Evolutionary conservation across 2,888 invertebrate genomes (phyloP).

Genomic region (Tolmerus cingulatus): DNA sequence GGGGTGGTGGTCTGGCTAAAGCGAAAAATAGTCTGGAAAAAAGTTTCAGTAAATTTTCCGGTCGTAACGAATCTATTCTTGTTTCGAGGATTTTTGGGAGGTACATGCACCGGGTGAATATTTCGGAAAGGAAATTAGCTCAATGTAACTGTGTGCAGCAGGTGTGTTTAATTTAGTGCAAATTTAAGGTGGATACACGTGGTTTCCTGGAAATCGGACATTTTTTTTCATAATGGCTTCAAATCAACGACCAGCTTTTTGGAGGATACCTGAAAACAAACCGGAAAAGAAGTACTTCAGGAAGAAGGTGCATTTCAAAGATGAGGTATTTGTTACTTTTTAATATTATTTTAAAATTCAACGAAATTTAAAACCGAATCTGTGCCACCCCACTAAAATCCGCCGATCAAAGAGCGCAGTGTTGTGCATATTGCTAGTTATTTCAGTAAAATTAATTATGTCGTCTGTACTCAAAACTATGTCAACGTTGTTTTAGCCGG

Average conservation of each 20-base stretch:
- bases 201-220: not conserved
- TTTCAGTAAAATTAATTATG: constrained; percentile 17
- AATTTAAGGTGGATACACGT: not conserved
- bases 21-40: not conserved
- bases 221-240: not conserved
- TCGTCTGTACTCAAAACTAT: not conserved
- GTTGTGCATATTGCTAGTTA: constrained; percentile 21
- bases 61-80: not conserved
- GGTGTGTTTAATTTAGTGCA: not conserved
- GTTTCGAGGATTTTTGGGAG: not conserved
- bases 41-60: not conserved
- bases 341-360: not conserved
- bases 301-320: constrained; percentile 64
- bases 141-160: not conserved
- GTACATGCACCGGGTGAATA: not conserved
- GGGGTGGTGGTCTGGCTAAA: not conserved
- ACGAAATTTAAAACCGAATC: not conserved
- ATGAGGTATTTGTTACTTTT: constrained; percentile 52
- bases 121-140: not conserved
- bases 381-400: not conserved
- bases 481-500: not conserved
- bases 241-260: constrained; percentile 69
- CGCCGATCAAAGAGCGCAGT: not conserved
- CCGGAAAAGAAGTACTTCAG: constrained; percentile 52
- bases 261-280: constrained; percentile 66